Evolutionary conservation across 2,113 vertebrate species (phyloP).

Genomic region (Corvus moneduloides): DNA sequence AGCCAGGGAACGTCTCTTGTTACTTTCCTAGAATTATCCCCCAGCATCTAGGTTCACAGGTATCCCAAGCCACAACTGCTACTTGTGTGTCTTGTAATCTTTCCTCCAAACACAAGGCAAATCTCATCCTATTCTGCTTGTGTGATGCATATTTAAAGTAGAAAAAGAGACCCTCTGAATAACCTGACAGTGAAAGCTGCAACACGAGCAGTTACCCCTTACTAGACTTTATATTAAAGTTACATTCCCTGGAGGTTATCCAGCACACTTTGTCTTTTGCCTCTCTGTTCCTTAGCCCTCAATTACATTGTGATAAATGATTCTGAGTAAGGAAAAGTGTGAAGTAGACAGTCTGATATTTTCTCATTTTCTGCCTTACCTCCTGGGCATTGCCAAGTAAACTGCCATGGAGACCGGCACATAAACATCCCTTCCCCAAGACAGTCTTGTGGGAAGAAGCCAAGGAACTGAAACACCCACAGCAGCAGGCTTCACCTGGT

Average conservation of each 20-base stretch:
- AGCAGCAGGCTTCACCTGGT: not conserved
- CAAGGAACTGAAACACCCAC: not conserved
- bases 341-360: not conserved
- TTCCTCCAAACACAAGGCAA: not conserved
- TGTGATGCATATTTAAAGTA: not conserved
- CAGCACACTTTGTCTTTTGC: not conserved
- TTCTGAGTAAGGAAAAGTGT: not conserved
- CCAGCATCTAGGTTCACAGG: accelerated
- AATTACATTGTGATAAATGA: not conserved
- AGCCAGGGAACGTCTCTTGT: not conserved
- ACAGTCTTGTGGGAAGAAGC: not conserved
- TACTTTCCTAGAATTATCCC: not conserved
- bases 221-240: accelerated
- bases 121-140: not conserved
- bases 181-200: not conserved
- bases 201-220: accelerated
- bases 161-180: not conserved
- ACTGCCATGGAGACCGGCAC: accelerated
- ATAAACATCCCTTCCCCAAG: not conserved
- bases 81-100: not conserved
- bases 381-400: not conserved
- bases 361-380: not conserved
- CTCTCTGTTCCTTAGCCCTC: not conserved
- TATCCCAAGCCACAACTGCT: not conserved
- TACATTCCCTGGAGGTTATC: not conserved